These are phyloP conservation scores for Vireo altiloquus DNA, from an alignment of 2,113 vertebrate genomes.

Conservation along the genomic window DNA sequence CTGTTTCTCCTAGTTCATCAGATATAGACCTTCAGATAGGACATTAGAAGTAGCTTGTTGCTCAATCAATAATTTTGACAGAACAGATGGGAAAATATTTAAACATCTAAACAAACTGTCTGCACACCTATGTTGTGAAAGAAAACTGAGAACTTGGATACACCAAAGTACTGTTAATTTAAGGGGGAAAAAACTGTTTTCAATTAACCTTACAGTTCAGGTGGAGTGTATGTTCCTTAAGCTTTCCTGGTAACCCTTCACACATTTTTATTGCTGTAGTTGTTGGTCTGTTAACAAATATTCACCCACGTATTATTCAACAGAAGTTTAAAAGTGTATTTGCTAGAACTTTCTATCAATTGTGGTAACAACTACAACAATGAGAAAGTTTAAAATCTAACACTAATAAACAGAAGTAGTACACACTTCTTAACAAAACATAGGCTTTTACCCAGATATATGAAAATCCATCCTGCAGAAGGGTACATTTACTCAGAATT, in stretches of 20 bases:
- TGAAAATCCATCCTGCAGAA: not conserved
- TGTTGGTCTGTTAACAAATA: slow-evolving; percentile 33
- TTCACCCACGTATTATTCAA: not conserved
- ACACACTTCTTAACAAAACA: not conserved
- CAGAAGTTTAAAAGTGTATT: not conserved
- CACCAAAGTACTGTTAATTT: slow-evolving; percentile 65
- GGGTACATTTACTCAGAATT: not conserved
- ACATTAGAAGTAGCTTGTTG: slow-evolving; percentile 28
- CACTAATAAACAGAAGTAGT: not conserved
- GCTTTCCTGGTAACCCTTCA: slow-evolving; percentile 19
- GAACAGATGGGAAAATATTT: slow-evolving; percentile 76
- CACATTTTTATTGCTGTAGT: slow-evolving; percentile 19
- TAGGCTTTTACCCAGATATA: not conserved
- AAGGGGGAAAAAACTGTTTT: slow-evolving; percentile 16
- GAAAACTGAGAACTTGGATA: slow-evolving; percentile 76
- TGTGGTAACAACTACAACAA: not conserved
- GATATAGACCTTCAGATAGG: not conserved
- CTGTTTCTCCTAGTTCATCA: not conserved
- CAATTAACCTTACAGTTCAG: slow-evolving; percentile 68
- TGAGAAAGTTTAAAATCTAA: not conserved
- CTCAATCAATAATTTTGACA: slow-evolving; percentile 71
- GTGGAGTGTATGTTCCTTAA: slow-evolving; percentile 18
- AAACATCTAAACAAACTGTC: slow-evolving; percentile 78
- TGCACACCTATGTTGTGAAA: slow-evolving; percentile 77
- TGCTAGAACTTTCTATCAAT: not conserved